A percentile compares a stretch with the other conserved stretches of the same genome.
phyloP scores from a whole-genome alignment of 1,140 invertebrate genomes.

The Drosophila repleta region DNA sequence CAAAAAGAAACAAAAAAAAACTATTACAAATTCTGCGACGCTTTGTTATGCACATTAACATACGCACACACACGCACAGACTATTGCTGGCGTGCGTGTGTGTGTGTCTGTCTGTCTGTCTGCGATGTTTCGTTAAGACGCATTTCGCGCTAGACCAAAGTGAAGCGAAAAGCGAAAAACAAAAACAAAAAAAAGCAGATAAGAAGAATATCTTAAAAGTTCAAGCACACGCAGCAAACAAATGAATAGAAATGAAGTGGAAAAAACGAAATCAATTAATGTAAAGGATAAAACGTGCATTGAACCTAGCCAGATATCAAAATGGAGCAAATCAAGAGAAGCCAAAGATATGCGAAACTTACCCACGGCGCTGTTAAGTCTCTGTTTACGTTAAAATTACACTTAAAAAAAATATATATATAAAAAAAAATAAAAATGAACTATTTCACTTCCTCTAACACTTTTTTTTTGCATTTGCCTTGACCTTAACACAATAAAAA shows the following conservation, averaged over 20 bases:
- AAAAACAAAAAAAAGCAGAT: constrained; percentile 1
- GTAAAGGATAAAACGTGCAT: constrained; percentile 73
- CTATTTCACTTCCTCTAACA: constrained; percentile 46
- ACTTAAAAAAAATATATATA: background rate
- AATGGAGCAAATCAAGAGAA: too few relatives aligned
- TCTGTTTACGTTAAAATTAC: too few relatives aligned
- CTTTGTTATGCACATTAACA: constrained; percentile 61
- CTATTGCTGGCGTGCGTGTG: constrained; percentile 4
- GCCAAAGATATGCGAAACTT: constrained; percentile 1
- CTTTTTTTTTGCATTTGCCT: constrained; percentile 59
- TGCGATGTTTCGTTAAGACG: constrained; percentile 59
- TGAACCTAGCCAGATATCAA: constrained; percentile 45
- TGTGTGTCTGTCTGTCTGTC: background rate
- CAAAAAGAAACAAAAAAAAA: constrained; percentile 51
- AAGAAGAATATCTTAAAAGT: constrained; percentile 71
- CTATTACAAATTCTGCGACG: constrained; percentile 69
- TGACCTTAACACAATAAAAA: constrained; percentile 83
- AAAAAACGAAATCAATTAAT: constrained; percentile 55
- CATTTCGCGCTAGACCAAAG: constrained; percentile 75
- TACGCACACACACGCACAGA: constrained; percentile 16
- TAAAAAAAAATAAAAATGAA: background rate
- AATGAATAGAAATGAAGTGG: constrained; percentile 23
- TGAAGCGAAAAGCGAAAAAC: constrained; percentile 25
- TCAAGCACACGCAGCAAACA: constrained; percentile 54
- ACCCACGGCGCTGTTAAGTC: background rate